Base-by-base conservation (phyloP, 2,113 vertebrate species). In the Noturus placidus region DNA sequence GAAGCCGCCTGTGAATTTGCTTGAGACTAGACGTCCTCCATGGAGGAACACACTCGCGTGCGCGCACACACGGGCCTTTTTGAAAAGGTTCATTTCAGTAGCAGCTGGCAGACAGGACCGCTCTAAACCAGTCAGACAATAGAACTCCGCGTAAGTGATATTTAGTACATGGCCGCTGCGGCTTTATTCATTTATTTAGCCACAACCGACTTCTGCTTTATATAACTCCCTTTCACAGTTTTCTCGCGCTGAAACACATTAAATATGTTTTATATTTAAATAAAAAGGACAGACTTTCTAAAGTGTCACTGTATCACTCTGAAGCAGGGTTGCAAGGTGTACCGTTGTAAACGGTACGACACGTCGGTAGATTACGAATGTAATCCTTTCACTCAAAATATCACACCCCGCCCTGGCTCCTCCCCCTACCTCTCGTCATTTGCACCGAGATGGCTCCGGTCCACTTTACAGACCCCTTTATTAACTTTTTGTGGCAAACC, bases 1-100 rank as follows among this genome's bases (percentile, higher is more conserved):
- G 25, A 35, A 82, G 78, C 69, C 63, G 80, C 33, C 56, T 33
- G n/a, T 80, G 83, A 82, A 57, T 79, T 67, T 63, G 61, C 89
- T 80, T 78, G 70, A 86, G 79, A 65, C 72, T 54, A 72, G 38
- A 30, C 63, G 56, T 57, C n/a, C 52, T 81, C 22, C 52, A 56
- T 52, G 57, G 67, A 77, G 63, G 65, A 80, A 50, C 46, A 50
- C 77, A 86, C 56, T 82, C 25, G 84, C 54, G 82, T 15, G 42
- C 57, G 77, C 38, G 72, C 27, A 22, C 82, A 35, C 42, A 30
- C n/a, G 11, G 6, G 9, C 27, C 46, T 61, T 85, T 46, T 38
- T 87, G 56, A 76, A 35, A 70, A 46, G 67, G 65, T 50, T 82
- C 8, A 33, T 87, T 63, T 77, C 56, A 65, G 20, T 27, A 77